Evolutionary conservation across 2,113 vertebrate genomes (phyloP), one percentile per base, ranked within the genome.

Genomic region (Alces alces): DNA sequence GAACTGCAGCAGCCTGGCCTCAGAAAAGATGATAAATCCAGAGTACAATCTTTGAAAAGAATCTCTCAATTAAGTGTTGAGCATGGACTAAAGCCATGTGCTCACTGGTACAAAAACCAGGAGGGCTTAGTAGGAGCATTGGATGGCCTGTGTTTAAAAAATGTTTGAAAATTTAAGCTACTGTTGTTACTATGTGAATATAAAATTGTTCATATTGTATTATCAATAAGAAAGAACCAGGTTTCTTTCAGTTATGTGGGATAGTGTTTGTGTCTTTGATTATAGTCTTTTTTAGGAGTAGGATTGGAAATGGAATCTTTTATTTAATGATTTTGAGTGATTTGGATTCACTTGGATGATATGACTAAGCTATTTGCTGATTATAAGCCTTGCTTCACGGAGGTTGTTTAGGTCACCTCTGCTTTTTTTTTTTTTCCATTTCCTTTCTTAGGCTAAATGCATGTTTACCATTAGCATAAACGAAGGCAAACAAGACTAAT

Each of bases 21-120:
- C 93, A 95, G 84, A 98, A 93, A 98, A 87, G 97, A 98, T 52
- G 97, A 96, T 97, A 98, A 98, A 98, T 97, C 95, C 87, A 98
- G 97, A 98, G 95, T 93, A 87, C 0, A 2, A 14, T 97, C 97
- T 98, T 98, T 98, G 97, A 96, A 98, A 97, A 98, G 95, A 98
- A 96, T 98, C 96, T 95, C 82, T 98, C 97, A 96, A 97, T 97
- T 96, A 93, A 96, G 94, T 95, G 93, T 91, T 97, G 97, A 97
- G 66, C 61, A 5, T 97, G 96, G 91, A 95, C 96, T 91, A 78
- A 96, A 89, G 98, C 97, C 98, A 98, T 94, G 97, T 94, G 80
- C 89, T 97, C 76, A 88, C 96, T 96, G 64, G 90, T 92, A 95
- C 50, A 95, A 95, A 95, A 95, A 30, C 86, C 60, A 90, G 84